Evolutionary conservation across 1,140 invertebrate species (phyloP).

Genomic region (Ridgeia piscesae): DNA sequence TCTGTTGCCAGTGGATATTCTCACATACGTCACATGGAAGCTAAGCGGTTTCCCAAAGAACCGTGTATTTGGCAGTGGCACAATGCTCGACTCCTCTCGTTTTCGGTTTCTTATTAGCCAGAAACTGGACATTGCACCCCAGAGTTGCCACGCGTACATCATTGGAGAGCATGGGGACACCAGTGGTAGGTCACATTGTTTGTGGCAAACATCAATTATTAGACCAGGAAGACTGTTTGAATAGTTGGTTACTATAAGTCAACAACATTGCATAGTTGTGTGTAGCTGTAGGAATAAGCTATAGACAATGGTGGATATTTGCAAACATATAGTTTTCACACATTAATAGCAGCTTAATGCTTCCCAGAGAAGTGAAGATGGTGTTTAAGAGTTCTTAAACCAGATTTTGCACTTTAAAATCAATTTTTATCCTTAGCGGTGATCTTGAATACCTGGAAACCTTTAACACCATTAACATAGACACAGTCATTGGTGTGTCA

Average conservation of each 20-base stretch:
- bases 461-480: no score
- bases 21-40: constrained; percentile 93
- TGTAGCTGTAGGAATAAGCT: no score
- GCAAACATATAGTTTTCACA: no score
- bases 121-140: constrained; percentile 75
- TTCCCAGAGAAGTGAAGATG: no score
- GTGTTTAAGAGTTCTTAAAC: no score
- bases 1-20: constrained; percentile 70
- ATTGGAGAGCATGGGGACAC: constrained; percentile 85
- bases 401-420: no score
- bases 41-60: constrained; percentile 82
- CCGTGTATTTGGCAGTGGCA: constrained; percentile 85
- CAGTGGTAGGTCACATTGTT: constrained; percentile 63
- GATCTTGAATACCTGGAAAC: no score
- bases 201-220: neutral
- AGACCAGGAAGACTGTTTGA: constrained; percentile 72
- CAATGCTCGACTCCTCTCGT: constrained; percentile 85
- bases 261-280: neutral
- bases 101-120: constrained; percentile 87
- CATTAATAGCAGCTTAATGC: no score
- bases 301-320: no score
- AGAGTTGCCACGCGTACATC: constrained; percentile 84
- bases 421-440: no score
- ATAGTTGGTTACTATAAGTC: neutral
- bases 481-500: no score